Percentiles rank a stretch among this genome's conserved stretches.
These are phyloP conservation scores for Teleiodes luculella DNA, from an alignment of 2,888 invertebrate genomes.

Conservation along the genomic window DNA sequence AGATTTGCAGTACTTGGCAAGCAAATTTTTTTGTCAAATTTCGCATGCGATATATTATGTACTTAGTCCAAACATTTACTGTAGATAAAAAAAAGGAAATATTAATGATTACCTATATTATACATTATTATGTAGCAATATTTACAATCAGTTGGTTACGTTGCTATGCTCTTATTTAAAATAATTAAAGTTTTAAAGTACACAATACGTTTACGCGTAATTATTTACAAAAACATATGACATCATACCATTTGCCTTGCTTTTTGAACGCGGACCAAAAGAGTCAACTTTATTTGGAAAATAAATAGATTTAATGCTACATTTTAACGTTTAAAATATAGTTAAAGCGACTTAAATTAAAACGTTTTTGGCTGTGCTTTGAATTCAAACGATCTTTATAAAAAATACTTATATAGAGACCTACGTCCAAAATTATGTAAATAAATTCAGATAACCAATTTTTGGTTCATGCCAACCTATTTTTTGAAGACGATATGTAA, in stretches of 20 bases:
- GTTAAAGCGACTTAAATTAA: slow-evolving; percentile 46
- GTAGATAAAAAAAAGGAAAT: too few species aligned
- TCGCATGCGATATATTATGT: too few species aligned
- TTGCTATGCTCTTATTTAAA: too few species aligned
- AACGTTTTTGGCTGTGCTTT: slow-evolving; percentile 72
- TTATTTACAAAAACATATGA: not conserved
- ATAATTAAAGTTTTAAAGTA: not conserved
- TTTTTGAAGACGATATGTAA: not conserved
- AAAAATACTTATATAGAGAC: slow-evolving; percentile 23
- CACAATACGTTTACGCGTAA: too few species aligned
- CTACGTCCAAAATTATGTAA: slow-evolving; percentile 1
- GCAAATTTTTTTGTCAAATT: not conserved
- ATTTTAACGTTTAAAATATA: slow-evolving; percentile 53
- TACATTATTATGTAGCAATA: too few species aligned
- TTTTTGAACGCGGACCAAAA: slow-evolving; percentile 71
- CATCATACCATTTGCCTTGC: slow-evolving; percentile 55
- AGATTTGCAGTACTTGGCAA: not conserved
- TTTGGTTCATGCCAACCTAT: not conserved
- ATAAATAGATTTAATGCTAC: slow-evolving; percentile 26
- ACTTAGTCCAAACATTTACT: too few species aligned
- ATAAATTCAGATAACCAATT: not conserved
- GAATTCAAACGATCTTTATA: slow-evolving; percentile 43
- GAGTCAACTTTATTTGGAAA: slow-evolving; percentile 64
- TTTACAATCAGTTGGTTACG: too few species aligned
- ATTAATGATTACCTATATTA: too few species aligned